Percentiles rank a stretch among this genome's conserved stretches.
phyloP scores from a whole-genome alignment of 2,797 vertebrate genomes.

The Syndactyla subalaris region DNA sequence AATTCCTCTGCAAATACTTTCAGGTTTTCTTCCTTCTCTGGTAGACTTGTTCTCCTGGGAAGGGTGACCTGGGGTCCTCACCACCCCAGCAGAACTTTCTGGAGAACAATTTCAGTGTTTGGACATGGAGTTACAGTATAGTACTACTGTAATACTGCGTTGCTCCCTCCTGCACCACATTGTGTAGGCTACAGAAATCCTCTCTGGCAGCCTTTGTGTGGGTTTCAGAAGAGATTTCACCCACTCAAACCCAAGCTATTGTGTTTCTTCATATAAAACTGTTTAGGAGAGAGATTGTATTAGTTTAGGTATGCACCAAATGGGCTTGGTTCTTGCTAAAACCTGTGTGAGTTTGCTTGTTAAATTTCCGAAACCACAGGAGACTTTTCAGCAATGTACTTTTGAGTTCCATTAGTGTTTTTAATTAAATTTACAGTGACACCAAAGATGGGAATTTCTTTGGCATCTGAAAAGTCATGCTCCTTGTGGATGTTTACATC shows the following conservation, averaged over 20 bases:
- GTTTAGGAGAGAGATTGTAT: background rate
- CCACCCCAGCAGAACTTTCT: background rate
- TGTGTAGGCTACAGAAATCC: background rate
- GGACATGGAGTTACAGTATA: background rate
- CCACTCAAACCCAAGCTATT: background rate
- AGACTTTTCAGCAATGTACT: background rate
- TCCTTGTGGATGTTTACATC: background rate
- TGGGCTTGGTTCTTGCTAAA: background rate
- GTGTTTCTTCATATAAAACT: background rate
- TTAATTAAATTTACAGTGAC: background rate
- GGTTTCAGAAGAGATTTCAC: background rate
- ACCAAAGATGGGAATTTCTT: background rate
- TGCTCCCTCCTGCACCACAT: background rate
- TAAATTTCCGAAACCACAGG: background rate
- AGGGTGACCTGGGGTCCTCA: background rate
- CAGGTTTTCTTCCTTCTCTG: background rate
- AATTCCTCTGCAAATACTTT: background rate
- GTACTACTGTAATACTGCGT: background rate
- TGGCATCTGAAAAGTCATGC: rapidly evolving
- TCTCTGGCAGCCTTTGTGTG: rapidly evolving
- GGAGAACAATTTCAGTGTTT: background rate
- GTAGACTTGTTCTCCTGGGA: background rate
- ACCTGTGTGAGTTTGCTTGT: background rate
- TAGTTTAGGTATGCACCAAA: background rate
- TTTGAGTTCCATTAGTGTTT: background rate